Evolutionary conservation across 2,888 invertebrate species (phyloP).

Genomic region (Drosophila fungiperda): DNA sequence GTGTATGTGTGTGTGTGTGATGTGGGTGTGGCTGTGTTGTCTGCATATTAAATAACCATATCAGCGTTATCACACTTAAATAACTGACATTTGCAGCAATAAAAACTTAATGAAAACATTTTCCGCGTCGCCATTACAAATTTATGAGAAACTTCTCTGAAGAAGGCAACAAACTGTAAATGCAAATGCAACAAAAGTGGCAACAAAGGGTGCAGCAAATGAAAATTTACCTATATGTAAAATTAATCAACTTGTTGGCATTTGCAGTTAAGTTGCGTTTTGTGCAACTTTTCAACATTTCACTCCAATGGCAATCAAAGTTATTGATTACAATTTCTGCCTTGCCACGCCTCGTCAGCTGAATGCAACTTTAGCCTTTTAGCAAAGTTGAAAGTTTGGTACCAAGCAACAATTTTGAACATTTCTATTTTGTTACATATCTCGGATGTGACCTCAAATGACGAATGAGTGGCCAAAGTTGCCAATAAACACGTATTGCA

Average conservation of each 20-base stretch:
- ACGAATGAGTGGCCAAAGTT: slow-evolving; percentile 61
- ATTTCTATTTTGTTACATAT: slow-evolving; percentile 51
- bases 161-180: slow-evolving; percentile 25
- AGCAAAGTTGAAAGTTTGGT: slow-evolving; percentile 5
- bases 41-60: slow-evolving; percentile 64
- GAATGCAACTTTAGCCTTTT: slow-evolving; percentile 32
- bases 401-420: slow-evolving; percentile 16
- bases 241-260: slow-evolving; percentile 65
- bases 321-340: slow-evolving; percentile 63
- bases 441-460: slow-evolving; percentile 60
- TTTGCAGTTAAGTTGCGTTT: slow-evolving; percentile 15
- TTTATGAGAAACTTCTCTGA: slow-evolving; percentile 42
- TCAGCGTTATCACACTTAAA: slow-evolving; percentile 56
- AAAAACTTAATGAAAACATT: slow-evolving; percentile 71
- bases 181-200: slow-evolving; percentile 7
- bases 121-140: slow-evolving; percentile 52
- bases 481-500: slow-evolving; percentile 71
- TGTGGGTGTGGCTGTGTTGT: slow-evolving; percentile 4
- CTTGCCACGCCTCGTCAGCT: slow-evolving; percentile 1
- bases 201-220: slow-evolving; percentile 18
- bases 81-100: slow-evolving; percentile 53
- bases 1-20: slow-evolving; percentile 2
- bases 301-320: slow-evolving; percentile 56
- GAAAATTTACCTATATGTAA: neutral
- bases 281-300: slow-evolving; percentile 31